phyloP scores from a whole-genome alignment of 2,797 vertebrate species.

The Rhynchotus rufescens region DNA sequence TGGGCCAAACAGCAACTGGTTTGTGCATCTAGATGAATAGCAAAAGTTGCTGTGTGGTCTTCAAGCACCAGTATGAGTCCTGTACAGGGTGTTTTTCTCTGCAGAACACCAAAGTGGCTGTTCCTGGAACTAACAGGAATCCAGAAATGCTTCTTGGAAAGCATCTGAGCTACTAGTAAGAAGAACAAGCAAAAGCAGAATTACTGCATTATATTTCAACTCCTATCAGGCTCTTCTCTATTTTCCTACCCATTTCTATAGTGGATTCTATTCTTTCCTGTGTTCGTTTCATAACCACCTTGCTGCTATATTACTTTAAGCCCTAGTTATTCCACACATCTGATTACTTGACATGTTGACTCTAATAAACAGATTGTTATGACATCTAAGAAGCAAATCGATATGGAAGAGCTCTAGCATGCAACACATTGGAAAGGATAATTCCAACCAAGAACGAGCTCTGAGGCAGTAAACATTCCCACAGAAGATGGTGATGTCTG shows the following conservation, averaged over 20 bases:
- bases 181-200: background rate
- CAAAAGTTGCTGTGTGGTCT: rapidly evolving
- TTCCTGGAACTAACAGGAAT: background rate
- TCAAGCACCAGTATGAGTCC: background rate
- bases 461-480: background rate
- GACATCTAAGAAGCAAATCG: constrained; percentile 29
- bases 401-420: constrained; percentile 14
- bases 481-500: background rate
- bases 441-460: background rate
- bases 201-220: background rate
- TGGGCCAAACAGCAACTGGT: background rate
- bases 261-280: background rate
- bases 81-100: background rate
- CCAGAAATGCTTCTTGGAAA: background rate
- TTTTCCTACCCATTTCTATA: background rate
- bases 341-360: constrained; percentile 2
- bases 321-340: background rate
- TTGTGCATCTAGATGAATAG: background rate
- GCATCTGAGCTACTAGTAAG: background rate
- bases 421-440: background rate
- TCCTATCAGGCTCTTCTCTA: background rate
- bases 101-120: background rate
- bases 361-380: constrained; percentile 32
- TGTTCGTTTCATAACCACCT: background rate
- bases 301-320: background rate